Evolutionary conservation across 2,797 vertebrate species (phyloP), one percentile per base, ranked within the genome.

Genomic region (Merluccius polli): DNA sequence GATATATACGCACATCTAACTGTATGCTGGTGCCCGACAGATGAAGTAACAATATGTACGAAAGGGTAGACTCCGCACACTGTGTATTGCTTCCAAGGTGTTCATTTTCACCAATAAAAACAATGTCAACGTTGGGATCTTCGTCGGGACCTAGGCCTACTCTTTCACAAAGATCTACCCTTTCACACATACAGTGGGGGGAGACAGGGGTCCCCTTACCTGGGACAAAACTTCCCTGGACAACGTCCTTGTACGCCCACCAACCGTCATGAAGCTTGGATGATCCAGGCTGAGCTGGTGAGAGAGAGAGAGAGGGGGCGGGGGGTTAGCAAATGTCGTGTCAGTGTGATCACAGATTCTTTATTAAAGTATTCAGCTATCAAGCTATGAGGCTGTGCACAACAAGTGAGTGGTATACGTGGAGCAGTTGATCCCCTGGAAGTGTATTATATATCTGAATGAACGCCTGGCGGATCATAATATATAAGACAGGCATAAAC

Each of bases 161-260:
- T 29, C 24, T 16, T 27, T 29, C 63, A 30, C 63, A 67, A 29
- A 67, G 3, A 16, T 16, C 1, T 15, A 3, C 13, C 15, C 10
- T 72, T 18, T 27, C 24, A 30, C 35, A 1, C 24, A 15, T 3
- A 29, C 65, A 32, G 59, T 16, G 65, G 5, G 35, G 31, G 11
- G 35, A 63, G 4, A 24, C 24, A 59, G 69, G 3, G 77, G 36
- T 76, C 52, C 33, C 33, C 1, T 87, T 95, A 97, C 97, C 97
- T 95, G 97, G 97, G 92, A 98, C 95, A 91, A 98, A 98, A 93
- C 95, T 98, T 88, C 97, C 97, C 86, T 98, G 96, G 89, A 98
- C 96, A 85, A 96, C 94, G 81, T 98, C 97, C 89, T 98, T 98
- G 76, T 98, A 98, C 1, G 97, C 96, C 97, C 97, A 98, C 97